phyloP scores from a whole-genome alignment of 2,113 vertebrate species.

The Sorex fumeus region DNA sequence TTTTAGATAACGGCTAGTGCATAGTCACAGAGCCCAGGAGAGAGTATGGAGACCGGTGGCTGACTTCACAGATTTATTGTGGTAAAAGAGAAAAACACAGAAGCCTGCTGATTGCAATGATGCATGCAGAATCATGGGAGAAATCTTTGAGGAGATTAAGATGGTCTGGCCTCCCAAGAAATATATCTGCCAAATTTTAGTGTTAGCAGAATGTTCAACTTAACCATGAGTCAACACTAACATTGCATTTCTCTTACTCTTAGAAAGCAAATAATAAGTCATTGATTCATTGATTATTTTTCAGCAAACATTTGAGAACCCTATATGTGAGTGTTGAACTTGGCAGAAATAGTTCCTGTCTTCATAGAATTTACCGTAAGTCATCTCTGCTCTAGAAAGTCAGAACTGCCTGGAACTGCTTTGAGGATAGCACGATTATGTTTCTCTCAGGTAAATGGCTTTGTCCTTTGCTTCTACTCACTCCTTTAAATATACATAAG shows the following conservation, averaged over 20 bases:
- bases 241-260: neutral
- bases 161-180: neutral
- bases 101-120: neutral
- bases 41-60: accelerated
- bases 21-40: neutral
- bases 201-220: neutral
- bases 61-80: neutral
- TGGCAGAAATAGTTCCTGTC: neutral
- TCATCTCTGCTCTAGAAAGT: neutral
- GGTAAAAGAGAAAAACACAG: neutral
- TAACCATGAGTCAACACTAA: neutral
- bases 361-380: too few species aligned
- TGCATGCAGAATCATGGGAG: neutral
- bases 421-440: neutral
- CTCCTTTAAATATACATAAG: neutral
- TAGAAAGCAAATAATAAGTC: neutral
- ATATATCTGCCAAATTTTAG: neutral
- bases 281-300: neutral
- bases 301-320: neutral
- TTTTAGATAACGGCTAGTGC: too few species aligned
- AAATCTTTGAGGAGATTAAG: neutral
- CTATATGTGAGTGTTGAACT: neutral
- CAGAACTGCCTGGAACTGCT: neutral
- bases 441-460: neutral
- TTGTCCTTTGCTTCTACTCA: neutral